Percentiles rank a stretch among this genome's conserved stretches.
Evolutionary conservation across 2,113 vertebrate species (phyloP).

Genomic region (Ciconia boyciana): DNA sequence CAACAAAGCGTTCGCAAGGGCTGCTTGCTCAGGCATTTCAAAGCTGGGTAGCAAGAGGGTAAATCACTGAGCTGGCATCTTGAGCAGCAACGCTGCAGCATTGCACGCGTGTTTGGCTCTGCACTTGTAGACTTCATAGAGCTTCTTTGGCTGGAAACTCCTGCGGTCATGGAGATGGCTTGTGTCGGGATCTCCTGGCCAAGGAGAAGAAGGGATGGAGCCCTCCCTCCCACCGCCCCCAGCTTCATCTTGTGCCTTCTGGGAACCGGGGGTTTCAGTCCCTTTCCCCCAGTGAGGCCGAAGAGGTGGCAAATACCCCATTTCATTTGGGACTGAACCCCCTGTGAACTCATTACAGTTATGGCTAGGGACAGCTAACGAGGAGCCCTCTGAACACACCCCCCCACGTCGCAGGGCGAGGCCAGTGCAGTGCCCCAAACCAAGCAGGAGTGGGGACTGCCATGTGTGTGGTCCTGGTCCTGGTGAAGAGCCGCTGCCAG

Average conservation of each 20-base stretch:
- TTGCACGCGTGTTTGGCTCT: fast-evolving
- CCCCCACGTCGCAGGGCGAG: not conserved
- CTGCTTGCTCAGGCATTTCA: not conserved
- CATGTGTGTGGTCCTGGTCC: not conserved
- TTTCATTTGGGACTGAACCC: not conserved
- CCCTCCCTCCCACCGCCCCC: fast-evolving
- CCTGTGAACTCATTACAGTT: not conserved
- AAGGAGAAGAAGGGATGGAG: not conserved
- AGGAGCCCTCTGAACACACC: fast-evolving
- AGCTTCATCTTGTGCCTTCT: not conserved
- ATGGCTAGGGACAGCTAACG: fast-evolving
- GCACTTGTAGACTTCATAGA: fast-evolving
- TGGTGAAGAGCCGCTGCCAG: fast-evolving
- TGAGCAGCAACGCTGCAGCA: not conserved
- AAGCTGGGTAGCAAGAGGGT: not conserved
- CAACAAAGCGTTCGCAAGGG: not conserved
- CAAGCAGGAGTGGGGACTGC: not conserved
- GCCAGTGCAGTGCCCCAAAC: not conserved
- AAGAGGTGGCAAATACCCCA: not conserved
- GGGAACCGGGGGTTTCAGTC: not conserved
- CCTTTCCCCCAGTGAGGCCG: fast-evolving
- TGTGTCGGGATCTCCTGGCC: not conserved
- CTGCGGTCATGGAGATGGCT: fast-evolving
- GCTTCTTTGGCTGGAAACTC: not conserved
- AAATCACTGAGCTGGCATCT: not conserved